Conservation (phyloP, 2,888 invertebrate genomes). For the Lacanobia oleracea region DNA sequence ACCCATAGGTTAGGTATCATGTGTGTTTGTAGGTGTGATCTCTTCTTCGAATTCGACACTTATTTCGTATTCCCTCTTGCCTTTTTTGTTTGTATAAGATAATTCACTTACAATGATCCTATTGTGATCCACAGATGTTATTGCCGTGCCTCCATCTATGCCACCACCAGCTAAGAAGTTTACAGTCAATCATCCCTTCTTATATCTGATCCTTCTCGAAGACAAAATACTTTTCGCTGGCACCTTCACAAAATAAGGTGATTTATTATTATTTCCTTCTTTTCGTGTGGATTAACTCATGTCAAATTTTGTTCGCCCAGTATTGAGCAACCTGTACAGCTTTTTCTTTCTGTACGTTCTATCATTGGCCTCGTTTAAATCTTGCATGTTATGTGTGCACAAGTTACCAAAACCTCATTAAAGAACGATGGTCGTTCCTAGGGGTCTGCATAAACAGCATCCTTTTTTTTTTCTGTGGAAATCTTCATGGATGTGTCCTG, state of each 20-base stretch:
- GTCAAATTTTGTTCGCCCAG: too few relatives aligned
- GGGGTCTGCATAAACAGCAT: slow-evolving; percentile 12
- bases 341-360: too few relatives aligned
- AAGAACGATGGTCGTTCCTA: background rate
- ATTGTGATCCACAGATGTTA: slow-evolving; percentile 49
- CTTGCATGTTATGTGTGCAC: too few relatives aligned
- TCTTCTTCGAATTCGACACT: background rate
- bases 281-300: too few relatives aligned
- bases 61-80: background rate
- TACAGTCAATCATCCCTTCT: slow-evolving; percentile 73
- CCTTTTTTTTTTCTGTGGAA: background rate
- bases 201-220: slow-evolving; percentile 70
- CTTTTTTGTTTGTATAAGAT: background rate
- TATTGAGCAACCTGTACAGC: too few relatives aligned
- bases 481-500: background rate
- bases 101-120: slow-evolving; percentile 13
- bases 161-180: slow-evolving; percentile 64
- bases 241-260: slow-evolving; percentile 66
- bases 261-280: slow-evolving; percentile 9
- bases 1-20: too few relatives aligned
- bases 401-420: background rate
- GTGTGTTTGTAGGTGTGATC: background rate
- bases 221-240: slow-evolving; percentile 73
- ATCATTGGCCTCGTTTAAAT: too few relatives aligned
- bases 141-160: slow-evolving; percentile 51